phyloP scores from a whole-genome alignment of 2,113 vertebrate genomes.

The Apaloderma vittatum region DNA sequence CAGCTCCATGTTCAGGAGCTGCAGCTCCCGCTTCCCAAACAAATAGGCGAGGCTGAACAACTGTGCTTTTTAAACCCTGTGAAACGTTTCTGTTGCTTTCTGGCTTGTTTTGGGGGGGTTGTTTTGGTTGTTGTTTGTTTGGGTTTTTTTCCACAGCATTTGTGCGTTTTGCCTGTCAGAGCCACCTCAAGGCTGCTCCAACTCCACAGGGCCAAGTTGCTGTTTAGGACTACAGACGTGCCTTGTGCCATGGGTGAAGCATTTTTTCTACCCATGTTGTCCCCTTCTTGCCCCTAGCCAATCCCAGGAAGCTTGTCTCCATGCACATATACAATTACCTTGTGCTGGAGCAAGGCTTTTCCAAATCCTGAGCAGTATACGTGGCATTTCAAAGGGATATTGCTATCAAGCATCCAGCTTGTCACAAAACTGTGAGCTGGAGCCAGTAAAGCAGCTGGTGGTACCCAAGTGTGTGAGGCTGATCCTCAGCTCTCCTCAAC shows the following conservation, averaged over 20 bases:
- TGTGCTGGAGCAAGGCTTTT: not conserved
- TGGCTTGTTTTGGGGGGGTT: too few relatives aligned
- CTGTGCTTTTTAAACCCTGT: not conserved
- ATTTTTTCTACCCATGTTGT: not conserved
- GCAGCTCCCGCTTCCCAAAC: not conserved
- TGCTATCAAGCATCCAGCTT: not conserved
- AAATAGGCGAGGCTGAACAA: not conserved
- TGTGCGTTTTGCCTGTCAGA: not conserved
- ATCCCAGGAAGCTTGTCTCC: slow-evolving; percentile 24
- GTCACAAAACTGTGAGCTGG: slow-evolving; percentile 8
- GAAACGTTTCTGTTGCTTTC: not conserved
- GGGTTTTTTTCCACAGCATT: not conserved
- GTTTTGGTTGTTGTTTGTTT: not conserved
- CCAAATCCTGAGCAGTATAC: not conserved
- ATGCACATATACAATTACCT: not conserved
- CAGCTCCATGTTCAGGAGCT: not conserved
- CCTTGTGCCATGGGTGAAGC: not conserved
- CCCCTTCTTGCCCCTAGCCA: not conserved
- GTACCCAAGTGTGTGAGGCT: slow-evolving; percentile 1
- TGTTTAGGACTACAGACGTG: not conserved
- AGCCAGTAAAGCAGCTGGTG: slow-evolving; percentile 43
- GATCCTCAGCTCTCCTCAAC: not conserved
- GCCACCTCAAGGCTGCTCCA: not conserved
- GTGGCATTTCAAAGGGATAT: slow-evolving; percentile 30
- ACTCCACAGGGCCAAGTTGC: not conserved